Base-by-base conservation (phyloP, 2,113 vertebrate genomes). In the Trematomus loennbergii region DNA sequence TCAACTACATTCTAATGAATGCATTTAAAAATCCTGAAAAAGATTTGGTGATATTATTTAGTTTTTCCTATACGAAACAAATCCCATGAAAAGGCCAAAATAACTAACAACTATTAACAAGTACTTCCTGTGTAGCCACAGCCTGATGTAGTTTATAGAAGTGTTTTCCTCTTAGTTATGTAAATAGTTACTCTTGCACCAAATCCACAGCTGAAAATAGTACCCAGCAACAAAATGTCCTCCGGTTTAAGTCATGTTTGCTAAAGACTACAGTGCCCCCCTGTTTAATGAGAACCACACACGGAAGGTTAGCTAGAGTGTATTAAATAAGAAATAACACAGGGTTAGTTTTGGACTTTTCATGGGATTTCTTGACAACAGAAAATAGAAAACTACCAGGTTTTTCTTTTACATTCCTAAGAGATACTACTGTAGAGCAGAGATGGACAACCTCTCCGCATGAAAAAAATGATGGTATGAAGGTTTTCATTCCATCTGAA, bases 401-500 rank as follows among this genome's bases (percentile, higher is more conserved):
- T 20, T 43, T 61, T 54, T 49, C 2, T 25, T 22, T 54, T 48
- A 61, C 25, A 61, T 62, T 72, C 57, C 22, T 63, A n/a, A 53
- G 12, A 72, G 63, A 58, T 17, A 16, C 22, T 10, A 45, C 15
- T 33, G 53, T 22, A 60, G 20, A 59, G 29, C 25, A n/a, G 15
- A 18, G 46, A 53, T 29, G n/a, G 5, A 20, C 13, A 74, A 53
- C 12, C 17, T 9, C 72, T 64, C 64, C 52, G 54, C 64, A 43
- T 60, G 74, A 29, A 43, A 12, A 18, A 54, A 17, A 13, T 20
- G 22, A 8, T 2, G 69, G 54, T 3, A 53, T 71, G 62, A 12
- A 60, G 52, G n/a, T n/a, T 60, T 53, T 69, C 55, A 70, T 54
- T 74, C 62, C 52, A 62, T 59, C 13, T 50, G 5, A 78, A 54